Evolutionary conservation across 2,113 vertebrate species (phyloP).

Genomic region (Shinisaurus crocodilurus): DNA sequence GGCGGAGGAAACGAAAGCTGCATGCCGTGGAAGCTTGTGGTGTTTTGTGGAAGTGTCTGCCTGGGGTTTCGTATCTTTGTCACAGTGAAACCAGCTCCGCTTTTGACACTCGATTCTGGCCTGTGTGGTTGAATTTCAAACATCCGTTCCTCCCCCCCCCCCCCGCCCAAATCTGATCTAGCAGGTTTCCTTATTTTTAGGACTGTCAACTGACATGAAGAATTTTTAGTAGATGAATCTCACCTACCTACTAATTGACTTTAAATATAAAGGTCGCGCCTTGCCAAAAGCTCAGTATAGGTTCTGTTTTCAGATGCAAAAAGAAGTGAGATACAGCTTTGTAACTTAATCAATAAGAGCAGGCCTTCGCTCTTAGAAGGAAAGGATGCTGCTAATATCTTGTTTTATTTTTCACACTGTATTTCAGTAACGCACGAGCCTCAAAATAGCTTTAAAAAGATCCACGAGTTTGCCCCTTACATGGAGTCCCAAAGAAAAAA

Average conservation of each 20-base stretch:
- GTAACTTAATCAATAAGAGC: background rate
- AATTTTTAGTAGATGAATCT: background rate
- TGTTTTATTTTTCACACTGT: too few species aligned
- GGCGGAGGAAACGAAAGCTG: conserved; percentile 62
- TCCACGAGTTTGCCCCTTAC: background rate
- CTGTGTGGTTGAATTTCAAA: background rate
- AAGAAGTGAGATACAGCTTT: background rate
- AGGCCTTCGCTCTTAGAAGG: background rate
- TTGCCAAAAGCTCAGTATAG: background rate
- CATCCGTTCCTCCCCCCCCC: background rate
- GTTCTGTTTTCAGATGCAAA: background rate
- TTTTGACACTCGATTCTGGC: background rate
- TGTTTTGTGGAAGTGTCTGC: conserved; percentile 48
- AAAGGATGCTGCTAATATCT: too few species aligned
- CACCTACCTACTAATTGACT: background rate
- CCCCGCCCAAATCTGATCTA: background rate
- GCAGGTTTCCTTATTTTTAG: background rate
- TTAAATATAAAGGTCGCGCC: background rate
- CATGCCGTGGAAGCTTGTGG: background rate
- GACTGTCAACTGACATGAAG: background rate
- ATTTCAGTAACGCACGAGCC: too few species aligned
- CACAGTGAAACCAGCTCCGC: background rate
- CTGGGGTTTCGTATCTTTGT: conserved; percentile 53
- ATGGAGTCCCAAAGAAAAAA: background rate
- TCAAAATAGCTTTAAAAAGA: background rate